Percentiles rank a stretch among this genome's conserved stretches.
Evolutionary conservation across 2,888 invertebrate species (phyloP).

Genomic region (Hypomecis punctinalis): DNA sequence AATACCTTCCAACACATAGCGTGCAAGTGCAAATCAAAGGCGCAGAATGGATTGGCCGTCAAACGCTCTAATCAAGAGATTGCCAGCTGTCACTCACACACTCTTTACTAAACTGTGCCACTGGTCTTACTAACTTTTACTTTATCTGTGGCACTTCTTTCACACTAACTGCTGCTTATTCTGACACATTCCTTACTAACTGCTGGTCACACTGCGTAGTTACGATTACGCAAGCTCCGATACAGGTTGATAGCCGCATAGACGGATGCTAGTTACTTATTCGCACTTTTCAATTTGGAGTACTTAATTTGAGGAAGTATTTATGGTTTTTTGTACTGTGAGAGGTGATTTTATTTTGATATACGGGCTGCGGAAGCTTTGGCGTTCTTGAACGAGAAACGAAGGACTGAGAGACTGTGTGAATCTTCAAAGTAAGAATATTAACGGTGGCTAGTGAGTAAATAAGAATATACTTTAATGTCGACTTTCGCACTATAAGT

Average conservation of each 20-base stretch:
- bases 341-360: constrained; percentile 10
- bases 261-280: constrained; percentile 23
- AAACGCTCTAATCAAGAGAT: constrained; percentile 35
- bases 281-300: constrained; percentile 23
- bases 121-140: constrained; percentile 2
- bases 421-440: background rate
- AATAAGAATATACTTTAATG: no score
- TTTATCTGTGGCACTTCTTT: background rate
- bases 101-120: constrained; percentile 9
- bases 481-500: no score
- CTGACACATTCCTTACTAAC: background rate
- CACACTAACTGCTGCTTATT: constrained; percentile 9
- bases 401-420: background rate
- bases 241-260: constrained; percentile 15
- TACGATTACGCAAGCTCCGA: constrained; percentile 40
- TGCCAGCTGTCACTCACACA: constrained; percentile 12
- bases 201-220: constrained; percentile 18
- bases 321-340: constrained; percentile 2
- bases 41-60: constrained; percentile 42
- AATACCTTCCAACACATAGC: constrained; percentile 23
- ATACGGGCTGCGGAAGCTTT: background rate
- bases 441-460: no score
- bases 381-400: background rate
- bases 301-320: constrained; percentile 24
- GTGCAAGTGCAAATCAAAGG: constrained; percentile 19